Evolutionary conservation across 2,888 invertebrate species (phyloP), one percentile per base, ranked within the genome.

Genomic region (Octodonta nipae): DNA sequence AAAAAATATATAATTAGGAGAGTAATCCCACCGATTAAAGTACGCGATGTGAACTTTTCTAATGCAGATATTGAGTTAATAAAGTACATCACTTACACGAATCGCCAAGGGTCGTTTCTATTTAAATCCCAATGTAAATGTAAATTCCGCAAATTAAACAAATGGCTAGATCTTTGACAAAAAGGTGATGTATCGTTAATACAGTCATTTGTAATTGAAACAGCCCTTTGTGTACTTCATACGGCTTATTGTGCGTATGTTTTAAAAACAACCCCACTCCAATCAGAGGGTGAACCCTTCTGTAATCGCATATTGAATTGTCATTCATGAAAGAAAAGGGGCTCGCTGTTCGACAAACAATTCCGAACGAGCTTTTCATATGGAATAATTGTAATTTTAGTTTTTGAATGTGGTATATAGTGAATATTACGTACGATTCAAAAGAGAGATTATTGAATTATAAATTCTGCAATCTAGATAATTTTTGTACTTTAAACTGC

Each of bases 281-380:
- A 54, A 54, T 54, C 52, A 54, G 40, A 37, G 15, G 17, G 20
- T 17, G 50, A 53, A 52, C 55, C 57, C 54, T 55, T 54, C 52
- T 47, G 45, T 56, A 54, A 57, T 54, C 56, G 55, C 52, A 52
- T 52, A 56, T 56, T 56, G 54, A 56, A 55, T 56, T 56, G 56
- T 55, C 55, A 50, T 51, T 49, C 51, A 47, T 50, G 49, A 52
- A 48, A 48, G 44, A 42, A 48, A 42, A 46, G 50, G 49, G 46
- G 39, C 31, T 39, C 36, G 22, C 22, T 22, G 11, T 41, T 44
- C 47, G 50, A 50, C 55, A 54, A 55, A 56, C 55, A 55, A 47
- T 52, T 56, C 52, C 52, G 46, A 51, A 53, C 46, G 46, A 49
- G 46, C 49, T 45, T 47, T 47, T 49, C 45, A 47, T 45, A 45